Conservation (phyloP, 1,140 invertebrate genomes). For the Latrodectus geometricus region DNA sequence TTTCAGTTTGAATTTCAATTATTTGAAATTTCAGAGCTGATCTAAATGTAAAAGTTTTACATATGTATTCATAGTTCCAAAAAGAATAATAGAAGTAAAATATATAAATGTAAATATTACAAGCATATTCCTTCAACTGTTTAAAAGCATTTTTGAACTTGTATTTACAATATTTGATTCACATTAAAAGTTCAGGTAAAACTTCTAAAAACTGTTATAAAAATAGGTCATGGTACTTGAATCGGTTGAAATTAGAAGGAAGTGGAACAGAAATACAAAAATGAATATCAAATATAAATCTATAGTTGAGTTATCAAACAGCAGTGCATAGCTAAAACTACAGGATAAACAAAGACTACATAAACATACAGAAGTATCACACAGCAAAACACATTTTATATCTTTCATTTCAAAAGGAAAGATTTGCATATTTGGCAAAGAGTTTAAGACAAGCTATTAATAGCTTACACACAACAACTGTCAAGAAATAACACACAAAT, state of each 20-base stretch:
- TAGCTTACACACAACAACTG: not conserved
- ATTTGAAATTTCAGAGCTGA: no score
- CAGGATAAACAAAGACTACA: not conserved
- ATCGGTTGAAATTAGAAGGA: not conserved
- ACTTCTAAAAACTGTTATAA: slow-evolving; percentile 41
- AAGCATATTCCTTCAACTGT: not conserved
- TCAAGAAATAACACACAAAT: not conserved
- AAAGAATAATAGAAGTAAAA: no score
- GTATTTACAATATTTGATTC: not conserved
- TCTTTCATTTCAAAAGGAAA: not conserved
- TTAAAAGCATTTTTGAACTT: not conserved
- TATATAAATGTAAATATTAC: not conserved
- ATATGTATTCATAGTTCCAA: no score
- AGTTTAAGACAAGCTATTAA: not conserved
- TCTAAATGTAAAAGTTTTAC: no score
- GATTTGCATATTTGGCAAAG: slow-evolving; percentile 9
- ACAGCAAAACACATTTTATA: not conserved
- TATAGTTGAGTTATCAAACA: slow-evolving; percentile 10
- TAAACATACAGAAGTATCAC: not conserved
- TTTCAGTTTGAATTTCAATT: no score
- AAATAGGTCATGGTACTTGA: slow-evolving; percentile 7
- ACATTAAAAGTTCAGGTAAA: slow-evolving; percentile 22
- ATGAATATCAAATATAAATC: slow-evolving; percentile 23
- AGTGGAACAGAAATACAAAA: not conserved
- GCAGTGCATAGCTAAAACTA: not conserved